A percentile compares a stretch with the other conserved stretches of the same genome.
Conservation (phyloP, 2,113 vertebrate species). For the Saguinus midas region DNA sequence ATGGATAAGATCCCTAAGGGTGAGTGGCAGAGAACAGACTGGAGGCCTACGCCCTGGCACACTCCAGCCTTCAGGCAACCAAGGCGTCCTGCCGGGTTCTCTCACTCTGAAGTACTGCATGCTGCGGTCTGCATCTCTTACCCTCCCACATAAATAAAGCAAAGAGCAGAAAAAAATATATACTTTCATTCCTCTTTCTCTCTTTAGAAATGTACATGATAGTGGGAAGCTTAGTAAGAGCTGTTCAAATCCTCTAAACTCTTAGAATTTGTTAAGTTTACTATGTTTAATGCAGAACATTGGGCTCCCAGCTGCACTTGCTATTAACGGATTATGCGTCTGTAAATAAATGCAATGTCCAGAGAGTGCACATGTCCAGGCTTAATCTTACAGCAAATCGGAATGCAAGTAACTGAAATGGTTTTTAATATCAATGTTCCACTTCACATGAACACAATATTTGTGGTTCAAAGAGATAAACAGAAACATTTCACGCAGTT, state of each 20-base stretch:
- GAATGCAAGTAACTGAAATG: background rate
- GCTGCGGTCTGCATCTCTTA: background rate
- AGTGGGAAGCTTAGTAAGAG: background rate
- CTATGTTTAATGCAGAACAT: too few species aligned
- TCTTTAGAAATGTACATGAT: background rate
- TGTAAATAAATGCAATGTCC: background rate
- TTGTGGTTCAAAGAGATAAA: background rate
- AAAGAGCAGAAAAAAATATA: background rate
- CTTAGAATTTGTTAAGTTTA: background rate
- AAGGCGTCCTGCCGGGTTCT: too few species aligned
- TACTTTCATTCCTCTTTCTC: background rate
- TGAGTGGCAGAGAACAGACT: background rate
- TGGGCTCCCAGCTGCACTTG: background rate
- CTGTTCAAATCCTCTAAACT: background rate
- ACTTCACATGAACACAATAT: background rate
- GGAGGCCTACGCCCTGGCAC: background rate
- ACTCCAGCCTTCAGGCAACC: accelerated
- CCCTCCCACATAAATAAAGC: background rate
- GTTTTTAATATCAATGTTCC: background rate
- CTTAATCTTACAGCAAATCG: background rate
- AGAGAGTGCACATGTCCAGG: background rate
- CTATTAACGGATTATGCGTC: background rate
- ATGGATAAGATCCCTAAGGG: background rate
- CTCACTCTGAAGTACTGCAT: too few species aligned
- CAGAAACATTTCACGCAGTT: background rate